phyloP scores from a whole-genome alignment of 2,797 vertebrate species.

The Pteropus rufus region DNA sequence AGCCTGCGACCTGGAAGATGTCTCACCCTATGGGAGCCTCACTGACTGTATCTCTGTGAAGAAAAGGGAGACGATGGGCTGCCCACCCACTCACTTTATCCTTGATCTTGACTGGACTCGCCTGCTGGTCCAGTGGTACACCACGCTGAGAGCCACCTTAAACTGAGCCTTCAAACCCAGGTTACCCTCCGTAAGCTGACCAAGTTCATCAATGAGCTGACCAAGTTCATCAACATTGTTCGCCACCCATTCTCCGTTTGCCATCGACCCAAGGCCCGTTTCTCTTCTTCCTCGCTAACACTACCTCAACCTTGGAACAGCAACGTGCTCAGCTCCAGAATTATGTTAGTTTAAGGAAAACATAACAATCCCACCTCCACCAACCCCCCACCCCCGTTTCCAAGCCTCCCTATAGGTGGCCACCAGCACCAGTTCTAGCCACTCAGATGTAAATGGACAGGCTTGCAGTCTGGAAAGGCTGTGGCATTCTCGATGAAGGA shows the following conservation, averaged over 20 bases:
- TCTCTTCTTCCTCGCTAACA: background rate
- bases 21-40: background rate
- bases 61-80: background rate
- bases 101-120: background rate
- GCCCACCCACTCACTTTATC: background rate
- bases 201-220: background rate
- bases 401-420: background rate
- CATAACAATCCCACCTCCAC: background rate
- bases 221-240: too few relatives aligned
- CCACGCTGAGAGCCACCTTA: background rate
- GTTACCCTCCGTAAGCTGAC: background rate
- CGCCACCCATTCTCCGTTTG: background rate
- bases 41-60: background rate
- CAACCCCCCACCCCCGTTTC: background rate
- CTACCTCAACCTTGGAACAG: background rate
- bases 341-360: background rate
- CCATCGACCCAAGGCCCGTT: background rate
- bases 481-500: background rate
- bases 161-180: background rate
- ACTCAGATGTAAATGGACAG: background rate
- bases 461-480: background rate
- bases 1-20: background rate
- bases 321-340: background rate
- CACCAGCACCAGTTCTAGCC: background rate
- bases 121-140: background rate